Percentiles rank a stretch among this genome's conserved stretches.
phyloP scores from a whole-genome alignment of 1,140 invertebrate species.

The Trichonephila inaurata region DNA sequence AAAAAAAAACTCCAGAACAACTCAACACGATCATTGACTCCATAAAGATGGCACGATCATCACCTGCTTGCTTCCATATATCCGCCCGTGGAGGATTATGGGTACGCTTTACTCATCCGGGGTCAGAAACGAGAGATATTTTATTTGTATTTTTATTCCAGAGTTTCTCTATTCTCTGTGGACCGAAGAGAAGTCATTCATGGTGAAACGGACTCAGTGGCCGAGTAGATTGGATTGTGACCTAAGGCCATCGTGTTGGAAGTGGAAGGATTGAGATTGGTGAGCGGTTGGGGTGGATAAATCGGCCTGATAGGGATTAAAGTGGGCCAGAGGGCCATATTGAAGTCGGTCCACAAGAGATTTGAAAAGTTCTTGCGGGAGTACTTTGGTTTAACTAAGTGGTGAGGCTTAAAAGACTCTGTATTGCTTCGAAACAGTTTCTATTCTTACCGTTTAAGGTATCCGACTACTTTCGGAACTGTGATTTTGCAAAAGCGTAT shows the following conservation, averaged over 20 bases:
- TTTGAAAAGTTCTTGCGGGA: too few species aligned
- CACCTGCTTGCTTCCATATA: constrained; percentile 9
- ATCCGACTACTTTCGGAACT: too few species aligned
- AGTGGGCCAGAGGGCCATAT: too few species aligned
- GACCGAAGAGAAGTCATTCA: background rate
- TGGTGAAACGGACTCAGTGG: background rate
- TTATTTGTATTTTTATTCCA: background rate
- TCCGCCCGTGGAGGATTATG: constrained; percentile 26
- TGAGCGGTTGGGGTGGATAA: background rate
- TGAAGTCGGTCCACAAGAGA: too few species aligned
- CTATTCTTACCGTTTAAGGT: too few species aligned
- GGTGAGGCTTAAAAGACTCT: too few species aligned
- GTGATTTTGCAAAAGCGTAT: too few species aligned
- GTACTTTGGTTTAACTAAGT: too few species aligned
- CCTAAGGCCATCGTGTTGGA: background rate
- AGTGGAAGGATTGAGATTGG: background rate
- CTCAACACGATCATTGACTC: constrained; percentile 8
- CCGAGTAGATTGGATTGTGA: background rate
- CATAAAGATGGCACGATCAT: constrained; percentile 38
- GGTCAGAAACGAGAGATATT: background rate
- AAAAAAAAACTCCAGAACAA: background rate
- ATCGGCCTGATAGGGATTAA: too few species aligned
- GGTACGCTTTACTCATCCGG: constrained; percentile 14
- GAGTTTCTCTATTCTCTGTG: background rate
- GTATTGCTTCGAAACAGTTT: too few species aligned